Evolutionary conservation across 2,797 vertebrate species (phyloP), one percentile per base, ranked within the genome.

Genomic region (Champsocephalus gunnari): DNA sequence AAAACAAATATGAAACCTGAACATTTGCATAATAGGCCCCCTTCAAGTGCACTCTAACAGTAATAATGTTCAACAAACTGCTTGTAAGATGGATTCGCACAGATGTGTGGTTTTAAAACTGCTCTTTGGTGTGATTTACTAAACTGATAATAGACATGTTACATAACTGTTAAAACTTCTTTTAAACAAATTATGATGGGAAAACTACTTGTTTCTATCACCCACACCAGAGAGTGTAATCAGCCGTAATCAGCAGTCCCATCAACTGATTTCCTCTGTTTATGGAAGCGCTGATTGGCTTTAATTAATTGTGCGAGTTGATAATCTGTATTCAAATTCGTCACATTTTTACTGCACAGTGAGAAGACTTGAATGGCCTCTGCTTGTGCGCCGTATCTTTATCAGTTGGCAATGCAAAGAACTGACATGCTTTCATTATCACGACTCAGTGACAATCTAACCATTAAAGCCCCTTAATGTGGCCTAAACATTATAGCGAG

Each of bases 241-340:
- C 83, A 93, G 70, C 77, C 45, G 57, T 80, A 91, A 92, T 91
- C 88, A 90, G 66, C 69, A 45, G 64, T 71, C 61, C 58, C 73
- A 73, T 88, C 83, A 78, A 66, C 72, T 79, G 87, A 89, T 89
- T 88, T 80, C 72, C 79, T 82, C 73, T 82, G 81, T 92, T 89
- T 85, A 83, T 68, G 21, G 61, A 83, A 19, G 77, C 66, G 1
- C 81, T 90, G 88, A 93, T 92, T 92, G 75, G 77, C 66, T 44
- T 75, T 87, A 88, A 89, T 92, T 82, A 82, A 86, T 84, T 63
- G 71, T 58, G 67, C 10, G 21, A 77, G 72, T 66, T 71, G 57
- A 81, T 86, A 56, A 80, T 83, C 45, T 72, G 54, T 67, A 53
- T 79, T 84, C 68, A 6, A 71, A 89, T 73, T 84, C 24, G 5